Percentiles rank a stretch among this genome's conserved stretches.
phyloP scores from a whole-genome alignment of 2,888 invertebrate genomes.

The Drosophila antonietae region DNA sequence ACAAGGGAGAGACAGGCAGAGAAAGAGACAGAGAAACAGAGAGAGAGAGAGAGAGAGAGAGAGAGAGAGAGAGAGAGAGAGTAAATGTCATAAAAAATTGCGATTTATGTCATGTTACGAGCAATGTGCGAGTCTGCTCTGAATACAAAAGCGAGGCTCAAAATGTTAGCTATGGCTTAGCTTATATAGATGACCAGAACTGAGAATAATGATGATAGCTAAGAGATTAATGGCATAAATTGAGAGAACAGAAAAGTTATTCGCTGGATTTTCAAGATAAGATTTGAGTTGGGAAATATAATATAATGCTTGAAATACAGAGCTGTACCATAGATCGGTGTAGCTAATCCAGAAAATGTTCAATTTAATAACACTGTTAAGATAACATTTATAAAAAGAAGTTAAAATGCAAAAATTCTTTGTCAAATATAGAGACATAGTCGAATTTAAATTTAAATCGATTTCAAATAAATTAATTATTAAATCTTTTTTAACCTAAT shows the following conservation, averaged over 20 bases:
- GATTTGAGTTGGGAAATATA: background rate
- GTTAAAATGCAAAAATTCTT: too few relatives aligned
- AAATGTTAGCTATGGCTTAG: background rate
- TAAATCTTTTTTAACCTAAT: too few relatives aligned
- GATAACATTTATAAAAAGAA: too few relatives aligned
- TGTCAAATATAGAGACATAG: too few relatives aligned
- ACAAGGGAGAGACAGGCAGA: background rate
- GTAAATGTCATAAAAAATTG: slow-evolving; percentile 48
- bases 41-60: background rate
- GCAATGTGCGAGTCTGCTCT: background rate
- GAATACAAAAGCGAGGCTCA: slow-evolving; percentile 8
- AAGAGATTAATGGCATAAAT: background rate
- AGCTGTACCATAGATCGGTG: background rate
- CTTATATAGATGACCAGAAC: background rate
- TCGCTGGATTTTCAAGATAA: too few relatives aligned
- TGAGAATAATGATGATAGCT: background rate
- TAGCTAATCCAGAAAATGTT: background rate
- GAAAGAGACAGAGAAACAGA: background rate
- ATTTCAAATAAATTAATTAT: too few relatives aligned
- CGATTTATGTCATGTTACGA: slow-evolving; percentile 38
- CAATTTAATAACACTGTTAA: background rate
- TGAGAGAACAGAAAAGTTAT: background rate
- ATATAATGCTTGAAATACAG: background rate
- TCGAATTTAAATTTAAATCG: too few relatives aligned
- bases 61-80: background rate